phyloP scores from a whole-genome alignment of 2,113 vertebrate genomes.

The Lophochroa leadbeateri region DNA sequence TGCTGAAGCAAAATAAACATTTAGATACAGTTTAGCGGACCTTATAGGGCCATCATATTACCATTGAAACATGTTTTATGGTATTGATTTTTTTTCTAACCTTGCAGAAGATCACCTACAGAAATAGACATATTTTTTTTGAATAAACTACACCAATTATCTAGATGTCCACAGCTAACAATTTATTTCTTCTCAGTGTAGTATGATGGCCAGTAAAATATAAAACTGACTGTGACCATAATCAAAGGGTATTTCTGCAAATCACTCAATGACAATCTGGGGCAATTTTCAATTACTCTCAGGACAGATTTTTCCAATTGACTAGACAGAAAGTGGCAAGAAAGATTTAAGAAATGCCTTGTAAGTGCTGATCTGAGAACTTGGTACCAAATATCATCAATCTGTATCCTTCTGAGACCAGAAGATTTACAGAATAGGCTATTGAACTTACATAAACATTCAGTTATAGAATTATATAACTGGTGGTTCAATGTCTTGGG shows the following conservation, averaged over 20 bases:
- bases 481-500: neutral
- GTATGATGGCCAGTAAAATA: conserved; percentile 30
- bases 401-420: conserved; percentile 17
- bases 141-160: conserved; percentile 64
- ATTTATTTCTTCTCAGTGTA: conserved; percentile 44
- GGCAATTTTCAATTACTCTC: conserved; percentile 65
- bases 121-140: conserved; percentile 53
- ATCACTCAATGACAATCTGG: conserved; percentile 63
- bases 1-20: conserved; percentile 48
- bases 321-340: conserved; percentile 52
- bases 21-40: conserved; percentile 22
- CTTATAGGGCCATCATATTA: conserved; percentile 51
- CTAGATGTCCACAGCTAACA: conserved; percentile 24
- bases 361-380: conserved; percentile 41
- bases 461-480: neutral
- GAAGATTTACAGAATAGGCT: conserved; percentile 20
- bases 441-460: conserved; percentile 16
- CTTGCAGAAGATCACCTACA: conserved; percentile 46
- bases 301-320: conserved; percentile 60
- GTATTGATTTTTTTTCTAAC: conserved; percentile 55
- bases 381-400: conserved; percentile 44
- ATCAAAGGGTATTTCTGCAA: conserved; percentile 63
- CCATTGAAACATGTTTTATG: conserved; percentile 46
- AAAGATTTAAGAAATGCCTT: conserved; percentile 62
- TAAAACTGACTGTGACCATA: conserved; percentile 41